phyloP scores from a whole-genome alignment of 2,888 invertebrate genomes.

The Camptogramma bilineatum region DNA sequence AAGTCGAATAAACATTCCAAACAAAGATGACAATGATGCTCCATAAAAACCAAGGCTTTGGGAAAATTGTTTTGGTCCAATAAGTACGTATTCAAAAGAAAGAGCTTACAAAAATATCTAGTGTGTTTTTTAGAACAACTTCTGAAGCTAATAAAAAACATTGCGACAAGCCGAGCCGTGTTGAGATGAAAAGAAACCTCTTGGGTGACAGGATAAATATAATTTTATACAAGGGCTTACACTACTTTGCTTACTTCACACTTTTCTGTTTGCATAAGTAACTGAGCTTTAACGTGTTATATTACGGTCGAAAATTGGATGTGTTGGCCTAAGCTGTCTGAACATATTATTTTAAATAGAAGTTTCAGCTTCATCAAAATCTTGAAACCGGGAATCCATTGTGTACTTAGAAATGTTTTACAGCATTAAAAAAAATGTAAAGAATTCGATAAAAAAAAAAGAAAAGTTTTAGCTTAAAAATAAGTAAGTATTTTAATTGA shows the following conservation, averaged over 20 bases:
- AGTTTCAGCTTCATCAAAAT: no score
- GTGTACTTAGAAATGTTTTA: no score
- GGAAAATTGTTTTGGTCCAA: conserved; percentile 4
- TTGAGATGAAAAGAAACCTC: conserved; percentile 35
- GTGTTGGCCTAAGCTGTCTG: not conserved
- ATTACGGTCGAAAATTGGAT: not conserved
- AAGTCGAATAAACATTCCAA: not conserved
- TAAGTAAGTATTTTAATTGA: no score
- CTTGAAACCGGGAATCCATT: no score
- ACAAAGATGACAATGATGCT: not conserved
- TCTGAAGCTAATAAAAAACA: conserved; percentile 16
- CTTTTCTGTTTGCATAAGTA: not conserved
- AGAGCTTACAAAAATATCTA: conserved; percentile 6
- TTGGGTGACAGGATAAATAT: conserved; percentile 37
- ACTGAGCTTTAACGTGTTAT: not conserved
- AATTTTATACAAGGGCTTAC: conserved; percentile 40
- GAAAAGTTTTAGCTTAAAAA: no score
- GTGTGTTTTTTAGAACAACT: conserved; percentile 3
- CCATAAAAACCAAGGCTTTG: not conserved
- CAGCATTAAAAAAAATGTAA: no score
- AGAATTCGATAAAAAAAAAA: no score
- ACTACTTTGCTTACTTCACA: not conserved
- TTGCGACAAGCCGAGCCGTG: conserved; percentile 4
- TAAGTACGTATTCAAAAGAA: not conserved
- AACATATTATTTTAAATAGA: no score